Evolutionary conservation across 1,140 invertebrate species (phyloP), one percentile per base, ranked within the genome.

Genomic region (Halictus rubicundus): DNA sequence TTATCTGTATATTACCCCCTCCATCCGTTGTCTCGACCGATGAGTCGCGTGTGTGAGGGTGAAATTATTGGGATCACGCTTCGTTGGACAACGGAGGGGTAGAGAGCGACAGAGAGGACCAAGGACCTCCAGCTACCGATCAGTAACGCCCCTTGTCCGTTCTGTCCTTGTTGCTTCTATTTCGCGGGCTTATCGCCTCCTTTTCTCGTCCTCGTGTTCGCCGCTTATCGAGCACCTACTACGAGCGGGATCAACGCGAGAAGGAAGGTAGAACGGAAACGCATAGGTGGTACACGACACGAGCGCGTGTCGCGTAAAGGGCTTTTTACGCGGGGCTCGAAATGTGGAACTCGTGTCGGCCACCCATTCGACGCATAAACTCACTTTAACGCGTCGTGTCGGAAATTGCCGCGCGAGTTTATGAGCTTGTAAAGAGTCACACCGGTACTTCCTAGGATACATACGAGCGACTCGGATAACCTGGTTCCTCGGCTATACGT

Each of bases 61-160:
- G 85, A 71, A 87, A 87, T 84, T 88, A 84, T 83, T 78, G 78
- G 80, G 84, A 87, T 84, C 76, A 79, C 75, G 68, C 71, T 65
- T 68, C 60, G 81, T 60, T 57, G 73, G 69, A 46, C 66, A 65
- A 66, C 46, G 69, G 68, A 80, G 63, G 74, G 42, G 68, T 68
- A n/a, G n/a, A 52, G 65, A 70, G 64, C 42, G 23, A 63, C 37
- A 21, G 60, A 63, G 68, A 71, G 46, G 71, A 78, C 69, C 66
- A 68, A 84, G 76, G 37, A 80, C 73, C 77, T 73, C 78, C 54
- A 32, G 87, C 81, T 85, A 83, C 83, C 80, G 87, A 88, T 82
- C 80, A 72, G 78, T 76, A 63, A 59, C 69, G 68, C 69, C 73
- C 64, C 78, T 42, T 23, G 52, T 78, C 64, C 57, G 46, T 46